phyloP scores from a whole-genome alignment of 2,113 vertebrate genomes.

The rat (Rattus norvegicus) region DNA sequence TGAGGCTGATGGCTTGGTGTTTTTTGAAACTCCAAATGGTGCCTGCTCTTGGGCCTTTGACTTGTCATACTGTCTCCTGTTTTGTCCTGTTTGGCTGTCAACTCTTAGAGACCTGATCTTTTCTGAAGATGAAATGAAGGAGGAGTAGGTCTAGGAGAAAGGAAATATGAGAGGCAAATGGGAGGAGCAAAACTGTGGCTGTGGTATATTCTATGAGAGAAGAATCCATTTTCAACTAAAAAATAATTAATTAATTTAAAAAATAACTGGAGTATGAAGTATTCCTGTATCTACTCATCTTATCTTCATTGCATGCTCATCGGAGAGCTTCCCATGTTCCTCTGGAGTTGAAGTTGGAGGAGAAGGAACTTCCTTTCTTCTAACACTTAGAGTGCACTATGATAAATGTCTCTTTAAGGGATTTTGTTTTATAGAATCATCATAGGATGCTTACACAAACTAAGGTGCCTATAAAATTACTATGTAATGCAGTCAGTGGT shows the following conservation, averaged over 20 bases:
- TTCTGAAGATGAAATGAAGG: no score
- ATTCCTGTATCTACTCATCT: background rate
- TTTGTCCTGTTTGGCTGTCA: no score
- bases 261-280: background rate
- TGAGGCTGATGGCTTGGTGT: no score
- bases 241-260: background rate
- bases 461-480: background rate
- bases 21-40: no score
- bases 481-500: background rate
- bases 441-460: background rate
- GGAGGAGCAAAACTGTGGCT: no score
- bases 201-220: no score
- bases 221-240: no score
- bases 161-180: no score
- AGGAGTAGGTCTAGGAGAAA: no score
- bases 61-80: no score
- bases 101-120: no score
- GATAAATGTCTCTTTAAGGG: background rate
- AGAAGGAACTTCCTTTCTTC: background rate
- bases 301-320: background rate
- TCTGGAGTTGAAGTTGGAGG: background rate
- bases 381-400: background rate
- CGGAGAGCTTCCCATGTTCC: background rate
- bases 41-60: no score
- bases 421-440: background rate